These are phyloP conservation scores for Naso thynnoides DNA, from an alignment of 2,797 vertebrate genomes.

Conservation along the genomic window DNA sequence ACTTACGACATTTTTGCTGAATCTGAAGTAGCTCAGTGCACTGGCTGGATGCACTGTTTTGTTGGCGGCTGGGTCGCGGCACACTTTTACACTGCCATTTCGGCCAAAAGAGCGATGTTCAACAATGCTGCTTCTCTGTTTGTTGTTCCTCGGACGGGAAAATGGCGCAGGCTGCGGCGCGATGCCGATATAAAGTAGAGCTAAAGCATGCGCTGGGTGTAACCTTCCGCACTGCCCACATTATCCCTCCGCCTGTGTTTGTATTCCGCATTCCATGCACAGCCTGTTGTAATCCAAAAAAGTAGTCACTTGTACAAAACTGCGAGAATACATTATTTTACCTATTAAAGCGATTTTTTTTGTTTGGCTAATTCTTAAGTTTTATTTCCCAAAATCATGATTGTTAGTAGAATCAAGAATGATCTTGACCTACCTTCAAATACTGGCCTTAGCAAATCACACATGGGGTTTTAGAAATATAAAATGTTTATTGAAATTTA, in stretches of 20 bases:
- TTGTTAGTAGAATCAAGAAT: neutral
- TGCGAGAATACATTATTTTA: neutral
- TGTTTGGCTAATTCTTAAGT: neutral
- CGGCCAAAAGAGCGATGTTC: constrained; percentile 57
- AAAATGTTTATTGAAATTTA: constrained; percentile 27
- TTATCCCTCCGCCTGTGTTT: constrained; percentile 69
- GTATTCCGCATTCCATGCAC: neutral
- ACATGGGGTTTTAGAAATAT: neutral
- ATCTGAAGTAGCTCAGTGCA: constrained; percentile 83
- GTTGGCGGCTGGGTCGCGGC: constrained; percentile 80
- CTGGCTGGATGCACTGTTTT: constrained; percentile 85
- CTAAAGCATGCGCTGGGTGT: constrained; percentile 8
- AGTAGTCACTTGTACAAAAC: neutral
- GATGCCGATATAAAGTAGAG: constrained; percentile 40
- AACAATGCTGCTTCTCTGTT: neutral
- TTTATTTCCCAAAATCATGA: neutral
- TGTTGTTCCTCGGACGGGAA: constrained; percentile 12
- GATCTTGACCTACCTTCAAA: neutral
- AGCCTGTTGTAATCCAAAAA: neutral
- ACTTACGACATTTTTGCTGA: constrained; percentile 86
- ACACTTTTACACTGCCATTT: constrained; percentile 85
- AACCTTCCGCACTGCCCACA: constrained; percentile 68
- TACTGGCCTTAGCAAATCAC: neutral
- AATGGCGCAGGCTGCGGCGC: constrained; percentile 29
- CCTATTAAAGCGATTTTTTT: neutral